Evolutionary conservation across 1,140 invertebrate species (phyloP).

Genomic region (Olivierus martensii): DNA sequence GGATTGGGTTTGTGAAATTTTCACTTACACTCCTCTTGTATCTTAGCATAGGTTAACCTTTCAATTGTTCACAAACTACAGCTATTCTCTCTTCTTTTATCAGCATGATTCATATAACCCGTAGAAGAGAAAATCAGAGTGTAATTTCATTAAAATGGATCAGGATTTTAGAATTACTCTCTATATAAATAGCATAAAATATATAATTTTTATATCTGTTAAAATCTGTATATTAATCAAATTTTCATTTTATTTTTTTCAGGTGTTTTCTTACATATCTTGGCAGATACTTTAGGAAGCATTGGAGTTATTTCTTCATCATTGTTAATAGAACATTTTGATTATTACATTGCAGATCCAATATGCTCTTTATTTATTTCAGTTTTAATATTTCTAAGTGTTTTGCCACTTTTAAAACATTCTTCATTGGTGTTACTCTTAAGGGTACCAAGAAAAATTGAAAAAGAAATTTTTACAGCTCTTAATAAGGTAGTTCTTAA

Average conservation of each 20-base stretch:
- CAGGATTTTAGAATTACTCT: too few species aligned
- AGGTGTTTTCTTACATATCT: constrained; percentile 47
- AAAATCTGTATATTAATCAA: too few species aligned
- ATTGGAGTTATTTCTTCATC: constrained; percentile 47
- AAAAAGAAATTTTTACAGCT: constrained; percentile 21
- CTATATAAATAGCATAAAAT: too few species aligned
- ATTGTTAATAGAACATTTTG: constrained; percentile 44
- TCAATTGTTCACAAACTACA: too few species aligned
- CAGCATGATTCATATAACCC: too few species aligned
- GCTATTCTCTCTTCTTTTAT: too few species aligned
- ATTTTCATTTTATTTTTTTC: constrained; percentile 13
- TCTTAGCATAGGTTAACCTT: too few species aligned
- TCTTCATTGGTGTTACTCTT: constrained; percentile 36
- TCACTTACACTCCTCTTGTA: too few species aligned
- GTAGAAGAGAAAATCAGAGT: too few species aligned
- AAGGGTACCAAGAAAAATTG: constrained; percentile 24
- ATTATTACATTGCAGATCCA: constrained; percentile 45
- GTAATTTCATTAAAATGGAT: too few species aligned
- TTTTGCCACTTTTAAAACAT: constrained; percentile 41
- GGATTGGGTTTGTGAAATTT: too few species aligned
- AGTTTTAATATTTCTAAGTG: constrained; percentile 40
- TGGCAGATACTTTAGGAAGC: constrained; percentile 47
- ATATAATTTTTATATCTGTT: too few species aligned
- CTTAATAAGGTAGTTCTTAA: constrained; percentile 26
- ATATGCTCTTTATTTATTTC: constrained; percentile 48